phyloP scores from a whole-genome alignment of 2,113 vertebrate species.

The Rhegmatorhina hoffmannsi region DNA sequence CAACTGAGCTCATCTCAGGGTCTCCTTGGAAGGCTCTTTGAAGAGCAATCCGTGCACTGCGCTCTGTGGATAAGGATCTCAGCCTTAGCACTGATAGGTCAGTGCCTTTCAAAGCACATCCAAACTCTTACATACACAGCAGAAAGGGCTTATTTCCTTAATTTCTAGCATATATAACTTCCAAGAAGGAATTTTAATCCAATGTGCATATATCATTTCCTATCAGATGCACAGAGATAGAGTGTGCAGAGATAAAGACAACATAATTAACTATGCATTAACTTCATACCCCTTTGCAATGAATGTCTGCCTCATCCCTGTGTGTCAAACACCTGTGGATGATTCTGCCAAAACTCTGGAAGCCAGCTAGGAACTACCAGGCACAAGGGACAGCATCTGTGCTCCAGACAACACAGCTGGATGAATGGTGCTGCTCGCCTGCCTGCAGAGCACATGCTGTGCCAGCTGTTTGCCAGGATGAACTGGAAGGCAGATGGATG shows the following conservation, averaged over 20 bases:
- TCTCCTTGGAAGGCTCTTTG: neutral
- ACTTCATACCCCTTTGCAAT: neutral
- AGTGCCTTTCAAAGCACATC: neutral
- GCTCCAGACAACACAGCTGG: neutral
- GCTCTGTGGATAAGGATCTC: neutral
- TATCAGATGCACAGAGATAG: neutral
- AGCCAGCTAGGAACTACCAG: neutral
- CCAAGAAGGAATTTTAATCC: neutral
- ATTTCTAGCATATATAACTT: neutral
- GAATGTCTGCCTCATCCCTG: neutral
- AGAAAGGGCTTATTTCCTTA: neutral
- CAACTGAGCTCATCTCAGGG: too few relatives aligned
- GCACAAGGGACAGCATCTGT: neutral
- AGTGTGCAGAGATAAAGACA: neutral
- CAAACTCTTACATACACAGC: neutral
- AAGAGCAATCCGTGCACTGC: accelerated
- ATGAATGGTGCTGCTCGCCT: neutral
- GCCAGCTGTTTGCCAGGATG: constrained; percentile 6
- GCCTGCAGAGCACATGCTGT: neutral
- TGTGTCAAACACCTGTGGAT: neutral
- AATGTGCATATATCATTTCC: neutral
- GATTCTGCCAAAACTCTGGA: neutral
- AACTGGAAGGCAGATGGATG: neutral
- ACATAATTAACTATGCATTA: neutral
- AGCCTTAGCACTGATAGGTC: neutral